Evolutionary conservation across 2,888 invertebrate genomes (phyloP).

Genomic region (Morinoia aosen): DNA sequence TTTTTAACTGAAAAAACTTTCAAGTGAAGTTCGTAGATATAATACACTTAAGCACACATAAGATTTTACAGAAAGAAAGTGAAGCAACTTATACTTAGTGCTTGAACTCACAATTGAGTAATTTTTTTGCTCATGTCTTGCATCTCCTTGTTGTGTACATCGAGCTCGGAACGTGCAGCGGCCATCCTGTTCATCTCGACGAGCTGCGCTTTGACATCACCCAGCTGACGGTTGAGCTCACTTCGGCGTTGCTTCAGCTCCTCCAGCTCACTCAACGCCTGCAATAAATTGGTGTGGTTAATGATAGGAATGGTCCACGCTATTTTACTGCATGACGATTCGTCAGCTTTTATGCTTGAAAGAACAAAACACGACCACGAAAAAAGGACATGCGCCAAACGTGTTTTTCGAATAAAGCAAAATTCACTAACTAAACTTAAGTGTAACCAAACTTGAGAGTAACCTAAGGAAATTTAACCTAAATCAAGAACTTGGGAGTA

Average conservation of each 20-base stretch:
- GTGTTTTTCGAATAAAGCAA: too few species aligned
- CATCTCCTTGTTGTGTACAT: slow-evolving; percentile 68
- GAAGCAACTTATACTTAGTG: neutral
- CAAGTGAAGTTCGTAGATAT: neutral
- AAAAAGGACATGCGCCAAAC: neutral
- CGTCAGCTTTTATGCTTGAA: neutral
- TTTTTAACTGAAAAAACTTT: neutral
- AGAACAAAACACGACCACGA: neutral
- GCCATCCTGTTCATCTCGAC: slow-evolving; percentile 75
- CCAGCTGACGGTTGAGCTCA: slow-evolving; percentile 75
- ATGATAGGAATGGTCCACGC: neutral
- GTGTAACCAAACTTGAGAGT: too few species aligned
- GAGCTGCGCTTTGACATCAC: slow-evolving; percentile 78
- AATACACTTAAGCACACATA: neutral
- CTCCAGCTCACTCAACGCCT: slow-evolving; percentile 76
- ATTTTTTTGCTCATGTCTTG: slow-evolving; percentile 73
- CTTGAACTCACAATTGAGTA: slow-evolving; percentile 72
- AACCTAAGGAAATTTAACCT: too few species aligned
- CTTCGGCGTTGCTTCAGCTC: slow-evolving; percentile 70
- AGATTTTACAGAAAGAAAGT: neutral
- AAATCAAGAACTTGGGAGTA: too few species aligned
- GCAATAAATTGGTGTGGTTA: neutral
- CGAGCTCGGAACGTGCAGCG: slow-evolving; percentile 77
- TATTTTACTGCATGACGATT: neutral
- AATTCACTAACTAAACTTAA: too few species aligned